Percentiles rank a stretch among this genome's conserved stretches.
Evolutionary conservation across 2,797 vertebrate species (phyloP).

Genomic region (Anabacerthia variegaticeps): DNA sequence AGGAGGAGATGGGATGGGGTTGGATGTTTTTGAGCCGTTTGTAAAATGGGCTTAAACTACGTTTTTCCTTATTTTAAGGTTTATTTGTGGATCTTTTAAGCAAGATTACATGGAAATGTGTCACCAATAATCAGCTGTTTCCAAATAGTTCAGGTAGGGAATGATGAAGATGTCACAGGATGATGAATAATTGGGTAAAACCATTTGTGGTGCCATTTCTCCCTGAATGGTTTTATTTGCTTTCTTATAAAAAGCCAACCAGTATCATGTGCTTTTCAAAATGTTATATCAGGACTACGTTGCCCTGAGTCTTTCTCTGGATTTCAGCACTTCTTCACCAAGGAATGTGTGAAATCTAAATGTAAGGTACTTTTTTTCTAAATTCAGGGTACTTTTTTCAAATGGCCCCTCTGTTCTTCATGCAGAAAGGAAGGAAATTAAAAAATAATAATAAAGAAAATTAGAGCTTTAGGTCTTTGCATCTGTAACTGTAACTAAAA

Average conservation of each 20-base stretch:
- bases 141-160: background rate
- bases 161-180: background rate
- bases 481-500: background rate
- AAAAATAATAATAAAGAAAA: background rate
- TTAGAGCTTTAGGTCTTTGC: background rate
- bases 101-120: background rate
- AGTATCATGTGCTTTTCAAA: background rate
- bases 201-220: background rate
- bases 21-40: conserved; percentile 6
- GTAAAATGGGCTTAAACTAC: background rate
- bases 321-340: background rate
- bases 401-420: background rate
- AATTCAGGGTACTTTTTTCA: background rate
- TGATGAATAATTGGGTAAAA: conserved; percentile 9
- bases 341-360: background rate
- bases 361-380: background rate
- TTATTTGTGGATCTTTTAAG: background rate
- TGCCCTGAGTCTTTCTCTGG: background rate
- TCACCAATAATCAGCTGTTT: background rate
- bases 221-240: background rate
- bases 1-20: background rate
- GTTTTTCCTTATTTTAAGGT: background rate
- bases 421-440: accelerated
- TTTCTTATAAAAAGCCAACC: background rate
- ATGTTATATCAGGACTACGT: background rate